phyloP scores from a whole-genome alignment of 2,113 vertebrate genomes.

The Oplegnathus fasciatus region DNA sequence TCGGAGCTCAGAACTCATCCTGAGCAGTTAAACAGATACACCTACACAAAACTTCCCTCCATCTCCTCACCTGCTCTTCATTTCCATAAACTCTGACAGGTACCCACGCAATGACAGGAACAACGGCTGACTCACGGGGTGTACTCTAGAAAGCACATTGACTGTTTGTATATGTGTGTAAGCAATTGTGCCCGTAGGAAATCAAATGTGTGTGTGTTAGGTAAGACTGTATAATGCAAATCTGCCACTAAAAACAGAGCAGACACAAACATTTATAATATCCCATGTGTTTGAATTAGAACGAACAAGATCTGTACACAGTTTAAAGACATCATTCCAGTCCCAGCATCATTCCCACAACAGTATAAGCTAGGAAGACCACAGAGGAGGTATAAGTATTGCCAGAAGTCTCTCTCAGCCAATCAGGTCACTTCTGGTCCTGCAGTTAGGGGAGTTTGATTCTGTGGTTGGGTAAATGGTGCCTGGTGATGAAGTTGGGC shows the following conservation, averaged over 20 bases:
- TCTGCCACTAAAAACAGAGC: slow-evolving; percentile 76
- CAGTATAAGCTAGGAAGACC: slow-evolving; percentile 53
- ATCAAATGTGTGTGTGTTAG: slow-evolving; percentile 52
- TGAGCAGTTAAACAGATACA: slow-evolving; percentile 18
- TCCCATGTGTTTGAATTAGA: slow-evolving; percentile 72
- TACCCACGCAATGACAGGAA: slow-evolving; percentile 40
- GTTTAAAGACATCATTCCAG: slow-evolving; percentile 64
- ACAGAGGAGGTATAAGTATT: slow-evolving; percentile 56
- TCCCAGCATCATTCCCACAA: slow-evolving; percentile 51
- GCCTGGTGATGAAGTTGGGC: slow-evolving; percentile 21
- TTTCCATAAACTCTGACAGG: slow-evolving; percentile 63
- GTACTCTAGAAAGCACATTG: not conserved
- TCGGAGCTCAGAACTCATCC: slow-evolving; percentile 1
- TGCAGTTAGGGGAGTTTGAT: slow-evolving; percentile 13
- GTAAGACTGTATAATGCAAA: slow-evolving; percentile 61
- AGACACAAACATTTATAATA: slow-evolving; percentile 75
- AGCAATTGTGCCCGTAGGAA: slow-evolving; percentile 32
- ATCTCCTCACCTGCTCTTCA: slow-evolving; percentile 34
- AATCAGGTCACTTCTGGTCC: slow-evolving; percentile 46
- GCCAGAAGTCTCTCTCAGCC: slow-evolving; percentile 54
- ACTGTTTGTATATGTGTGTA: slow-evolving; percentile 60
- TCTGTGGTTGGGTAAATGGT: slow-evolving; percentile 36
- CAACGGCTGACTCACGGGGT: slow-evolving; percentile 40
- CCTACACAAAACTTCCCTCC: slow-evolving; percentile 14
- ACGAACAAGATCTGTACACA: slow-evolving; percentile 69